These are phyloP conservation scores for Phataginus tetradactyla DNA, from an alignment of 2,797 vertebrate species.

Conservation along the genomic window DNA sequence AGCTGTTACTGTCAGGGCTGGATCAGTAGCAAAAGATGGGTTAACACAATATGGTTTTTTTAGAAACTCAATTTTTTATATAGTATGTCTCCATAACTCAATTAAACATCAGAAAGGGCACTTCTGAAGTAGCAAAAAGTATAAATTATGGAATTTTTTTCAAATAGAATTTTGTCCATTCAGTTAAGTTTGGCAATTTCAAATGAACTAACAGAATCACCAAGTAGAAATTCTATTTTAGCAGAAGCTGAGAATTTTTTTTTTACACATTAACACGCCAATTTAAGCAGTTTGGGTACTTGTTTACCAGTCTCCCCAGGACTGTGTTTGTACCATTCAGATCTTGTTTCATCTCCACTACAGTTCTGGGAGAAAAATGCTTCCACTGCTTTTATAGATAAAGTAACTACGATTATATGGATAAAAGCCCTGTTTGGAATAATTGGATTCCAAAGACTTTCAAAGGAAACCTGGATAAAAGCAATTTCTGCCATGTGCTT, in stretches of 20 bases:
- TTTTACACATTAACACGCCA: background rate
- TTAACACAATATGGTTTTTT: background rate
- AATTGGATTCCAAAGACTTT: background rate
- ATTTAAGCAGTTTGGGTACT: background rate
- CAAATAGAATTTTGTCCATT: slow-evolving; percentile 7
- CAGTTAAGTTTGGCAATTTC: slow-evolving; percentile 18
- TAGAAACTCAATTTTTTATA: background rate
- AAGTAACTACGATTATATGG: background rate
- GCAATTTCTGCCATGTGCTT: background rate
- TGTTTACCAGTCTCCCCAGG: background rate
- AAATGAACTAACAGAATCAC: slow-evolving; percentile 7
- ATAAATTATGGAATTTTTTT: background rate
- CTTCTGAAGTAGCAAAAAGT: background rate
- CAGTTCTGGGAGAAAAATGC: background rate
- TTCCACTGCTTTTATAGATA: slow-evolving; percentile 43
- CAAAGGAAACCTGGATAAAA: background rate
- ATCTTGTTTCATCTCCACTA: background rate
- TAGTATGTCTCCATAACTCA: background rate
- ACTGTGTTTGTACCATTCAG: background rate
- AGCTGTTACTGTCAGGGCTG: background rate
- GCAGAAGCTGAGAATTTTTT: background rate
- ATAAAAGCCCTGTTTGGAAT: background rate
- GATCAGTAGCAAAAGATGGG: background rate
- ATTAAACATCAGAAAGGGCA: background rate
- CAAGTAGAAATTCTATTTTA: background rate